Evolutionary conservation across 1,140 invertebrate genomes (phyloP).

Genomic region (Zaprionus vittiger): DNA sequence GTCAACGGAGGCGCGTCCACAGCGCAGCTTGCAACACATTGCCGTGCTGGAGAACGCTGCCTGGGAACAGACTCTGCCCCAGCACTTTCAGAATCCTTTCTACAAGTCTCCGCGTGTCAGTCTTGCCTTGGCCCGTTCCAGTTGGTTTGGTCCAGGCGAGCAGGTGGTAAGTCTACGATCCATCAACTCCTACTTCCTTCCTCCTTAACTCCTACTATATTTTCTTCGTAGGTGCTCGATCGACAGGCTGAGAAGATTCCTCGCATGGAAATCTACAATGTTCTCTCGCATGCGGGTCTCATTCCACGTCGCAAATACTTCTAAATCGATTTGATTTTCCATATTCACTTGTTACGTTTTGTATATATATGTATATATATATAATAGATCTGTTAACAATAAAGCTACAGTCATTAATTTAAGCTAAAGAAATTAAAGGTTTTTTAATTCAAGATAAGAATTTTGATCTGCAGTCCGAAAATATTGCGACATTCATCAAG

Average conservation of each 20-base stretch:
- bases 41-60: conserved; percentile 83
- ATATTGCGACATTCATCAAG: too few species aligned
- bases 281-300: conserved; percentile 87
- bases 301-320: conserved; percentile 83
- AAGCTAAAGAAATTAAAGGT: conserved; percentile 32
- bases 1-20: conserved; percentile 44
- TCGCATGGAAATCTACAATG: conserved; percentile 86
- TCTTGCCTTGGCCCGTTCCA: conserved; percentile 85
- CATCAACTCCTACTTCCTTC: background rate
- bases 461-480: background rate
- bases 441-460: background rate
- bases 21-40: conserved; percentile 74
- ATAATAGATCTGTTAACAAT: conserved; percentile 7
- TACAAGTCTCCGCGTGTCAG: conserved; percentile 84
- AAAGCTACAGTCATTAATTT: conserved; percentile 72
- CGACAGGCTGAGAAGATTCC: conserved; percentile 86
- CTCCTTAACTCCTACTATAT: background rate
- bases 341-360: background rate
- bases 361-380: conserved; percentile 4
- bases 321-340: conserved; percentile 35
- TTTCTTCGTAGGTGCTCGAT: conserved; percentile 84
- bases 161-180: conserved; percentile 82
- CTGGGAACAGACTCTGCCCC: conserved; percentile 81
- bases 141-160: conserved; percentile 87
- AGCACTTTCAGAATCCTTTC: conserved; percentile 84